Evolutionary conservation across 2,797 vertebrate species (phyloP), one percentile per base, ranked within the genome.

Genomic region (Hirundo rustica): DNA sequence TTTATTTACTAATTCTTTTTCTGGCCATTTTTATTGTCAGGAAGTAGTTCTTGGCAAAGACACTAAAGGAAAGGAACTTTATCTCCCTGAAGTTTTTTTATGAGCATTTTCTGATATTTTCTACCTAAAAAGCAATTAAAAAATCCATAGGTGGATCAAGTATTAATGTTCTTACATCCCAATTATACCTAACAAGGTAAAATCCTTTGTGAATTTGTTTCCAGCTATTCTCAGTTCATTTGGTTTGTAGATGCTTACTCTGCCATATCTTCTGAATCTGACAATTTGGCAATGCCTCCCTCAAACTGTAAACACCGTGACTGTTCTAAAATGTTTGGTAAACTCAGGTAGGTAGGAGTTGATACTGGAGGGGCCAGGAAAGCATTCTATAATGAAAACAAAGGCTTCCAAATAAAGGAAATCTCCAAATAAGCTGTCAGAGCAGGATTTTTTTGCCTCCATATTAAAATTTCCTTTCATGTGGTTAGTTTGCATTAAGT

Each of bases 381-480:
- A 90, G 18, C 32, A 48, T 45, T 72, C 9, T 62, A 18, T 58
- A 94, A 81, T 42, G 23, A 86, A 88, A 89, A 53, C 32, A 89
- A 91, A 79, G 45, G 4, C 19, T 90, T 79, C 47, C 60, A 88
- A 68, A 79, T 32, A 54, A 66, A 93, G 54, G 40, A 89, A 89
- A 81, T 85, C 60, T 71, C 44, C 54, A 85, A 92, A 94, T 86
- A 91, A 91, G 14, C 18, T 66, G 32, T 73, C 45, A 95, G 66
- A 88, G 36, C 3, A 38, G 42, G 34, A 58, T 58, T 84, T 72
- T 80, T 80, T 97, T 93, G 14, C 75, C 58, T 91, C 70, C 72
- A 48, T 76, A 61, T 88, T 73, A 72, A 78, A 92, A 94, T 82
- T 92, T 94, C 19, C 53, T 95, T 96, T 96, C 73, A 92, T 89